Conservation (phyloP, 1,140 invertebrate genomes). For the Spodoptera litura region DNA sequence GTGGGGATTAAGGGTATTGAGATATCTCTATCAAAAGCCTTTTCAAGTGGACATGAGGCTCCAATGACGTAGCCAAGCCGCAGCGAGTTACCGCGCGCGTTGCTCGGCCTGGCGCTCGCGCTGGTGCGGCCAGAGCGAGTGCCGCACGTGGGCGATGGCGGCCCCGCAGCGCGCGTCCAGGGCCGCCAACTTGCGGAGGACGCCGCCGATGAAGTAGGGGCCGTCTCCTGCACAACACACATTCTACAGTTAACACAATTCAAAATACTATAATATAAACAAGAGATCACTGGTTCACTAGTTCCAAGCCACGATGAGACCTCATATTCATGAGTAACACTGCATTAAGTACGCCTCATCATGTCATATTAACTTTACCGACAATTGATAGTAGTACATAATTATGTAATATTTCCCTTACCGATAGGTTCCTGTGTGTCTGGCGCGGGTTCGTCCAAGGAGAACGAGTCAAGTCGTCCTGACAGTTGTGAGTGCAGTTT, state of each 20-base stretch:
- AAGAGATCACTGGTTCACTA: too few species aligned
- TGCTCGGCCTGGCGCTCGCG: constrained; percentile 92
- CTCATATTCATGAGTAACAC: too few species aligned
- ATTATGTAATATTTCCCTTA: constrained; percentile 44
- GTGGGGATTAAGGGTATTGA: too few species aligned
- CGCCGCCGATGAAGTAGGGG: constrained; percentile 92
- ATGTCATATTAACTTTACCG: too few species aligned
- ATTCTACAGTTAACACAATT: background rate
- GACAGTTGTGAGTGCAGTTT: constrained; percentile 97
- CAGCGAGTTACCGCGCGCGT: constrained; percentile 81
- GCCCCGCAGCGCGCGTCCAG: constrained; percentile 90
- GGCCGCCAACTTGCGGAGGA: constrained; percentile 91
- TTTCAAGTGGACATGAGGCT: too few species aligned
- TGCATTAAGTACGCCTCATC: too few species aligned
- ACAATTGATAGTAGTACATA: too few species aligned
- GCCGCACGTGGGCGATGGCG: constrained; percentile 89
- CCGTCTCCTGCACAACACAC: constrained; percentile 89
- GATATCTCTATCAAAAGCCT: too few species aligned
- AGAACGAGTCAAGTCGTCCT: constrained; percentile 92
- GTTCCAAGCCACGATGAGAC: too few species aligned
- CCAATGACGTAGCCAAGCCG: too few species aligned
- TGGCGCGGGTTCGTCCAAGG: constrained; percentile 78
- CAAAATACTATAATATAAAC: background rate
- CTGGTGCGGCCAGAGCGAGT: constrained; percentile 92
- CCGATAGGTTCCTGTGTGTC: constrained; percentile 70